These are phyloP conservation scores for Pilophorus perplexus DNA, from an alignment of 2,888 invertebrate species.

Conservation along the genomic window DNA sequence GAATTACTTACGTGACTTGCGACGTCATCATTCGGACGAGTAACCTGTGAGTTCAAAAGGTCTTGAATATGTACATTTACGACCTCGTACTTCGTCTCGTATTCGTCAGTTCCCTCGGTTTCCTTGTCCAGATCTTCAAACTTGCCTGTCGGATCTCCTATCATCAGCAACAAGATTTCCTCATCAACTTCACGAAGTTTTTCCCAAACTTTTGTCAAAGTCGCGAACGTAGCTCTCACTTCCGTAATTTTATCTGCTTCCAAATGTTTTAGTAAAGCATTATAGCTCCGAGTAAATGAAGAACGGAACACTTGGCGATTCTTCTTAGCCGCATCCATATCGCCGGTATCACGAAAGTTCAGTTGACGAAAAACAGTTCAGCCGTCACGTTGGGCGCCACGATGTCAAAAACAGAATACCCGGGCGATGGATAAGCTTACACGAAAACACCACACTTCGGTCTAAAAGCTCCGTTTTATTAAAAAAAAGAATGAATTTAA, in stretches of 20 bases:
- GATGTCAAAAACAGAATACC: background rate
- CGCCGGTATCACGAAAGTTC: background rate
- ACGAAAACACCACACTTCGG: no score
- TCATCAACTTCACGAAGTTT: slow-evolving; percentile 7
- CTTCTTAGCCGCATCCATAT: background rate
- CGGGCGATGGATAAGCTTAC: no score
- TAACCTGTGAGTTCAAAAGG: background rate
- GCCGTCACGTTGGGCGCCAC: background rate
- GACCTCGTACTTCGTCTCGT: slow-evolving; percentile 5
- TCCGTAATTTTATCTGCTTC: background rate
- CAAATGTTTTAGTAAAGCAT: background rate
- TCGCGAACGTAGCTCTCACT: background rate
- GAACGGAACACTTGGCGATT: background rate
- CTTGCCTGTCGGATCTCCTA: background rate
- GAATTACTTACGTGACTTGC: background rate
- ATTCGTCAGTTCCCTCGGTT: background rate
- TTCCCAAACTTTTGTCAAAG: background rate
- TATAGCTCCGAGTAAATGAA: background rate
- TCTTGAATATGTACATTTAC: background rate
- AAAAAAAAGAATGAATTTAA: no score
- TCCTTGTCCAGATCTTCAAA: background rate
- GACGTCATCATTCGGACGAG: background rate
- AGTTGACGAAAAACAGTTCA: background rate
- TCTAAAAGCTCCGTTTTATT: no score
- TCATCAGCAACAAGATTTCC: background rate